Evolutionary conservation across 2,113 vertebrate species (phyloP), one percentile per base, ranked within the genome.

Genomic region (Pleuronectes platessa): DNA sequence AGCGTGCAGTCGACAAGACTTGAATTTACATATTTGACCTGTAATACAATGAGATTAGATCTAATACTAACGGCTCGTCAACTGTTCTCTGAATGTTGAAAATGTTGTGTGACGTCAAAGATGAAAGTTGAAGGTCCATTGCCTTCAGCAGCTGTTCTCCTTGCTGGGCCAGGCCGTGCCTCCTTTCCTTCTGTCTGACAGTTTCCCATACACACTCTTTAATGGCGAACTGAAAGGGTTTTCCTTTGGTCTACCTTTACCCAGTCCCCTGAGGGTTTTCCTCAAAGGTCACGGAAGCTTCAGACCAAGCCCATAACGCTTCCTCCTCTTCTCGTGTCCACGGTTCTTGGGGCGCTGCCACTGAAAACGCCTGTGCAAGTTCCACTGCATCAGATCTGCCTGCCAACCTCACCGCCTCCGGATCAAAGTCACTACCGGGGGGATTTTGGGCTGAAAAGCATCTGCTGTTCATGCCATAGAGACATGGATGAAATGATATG

Each of bases 401-500:
- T 35, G 18, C 14, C n/a, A 42, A 51, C 49, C 20, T 21, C 11
- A 10, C 2, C 2, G 4, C 45, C n/a, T 74, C 58, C 54, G 47
- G 17, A 54, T n/a, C 26, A 2, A 55, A 69, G 24, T 68, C 26
- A n/a, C 10, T 58, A 17, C n/a, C 23, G 18, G 26, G 18, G 21
- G 3, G 15, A 21, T 14, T 42, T 65, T 56, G 20, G 58, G 18
- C 54, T 8, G 14, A 55, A 69, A 69, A 0, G 11, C 24, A 47
- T 68, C 23, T 23, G 6, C 21, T 10, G 37, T 71, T 61, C 20
- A 53, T 63, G 51, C 60, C 4, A 27, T 21, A 26, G 15, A 56
- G 14, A 14, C 10, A 2, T 10, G 73, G 21, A 69, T 74, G 3
- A 49, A 27, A 82, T 64, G 37, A 59, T 62, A 77, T 62, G 54